A percentile compares a stretch with the other conserved stretches of the same genome.
These are phyloP conservation scores for Cephus cinctus DNA, from an alignment of 1,140 invertebrate genomes.

Conservation along the genomic window DNA sequence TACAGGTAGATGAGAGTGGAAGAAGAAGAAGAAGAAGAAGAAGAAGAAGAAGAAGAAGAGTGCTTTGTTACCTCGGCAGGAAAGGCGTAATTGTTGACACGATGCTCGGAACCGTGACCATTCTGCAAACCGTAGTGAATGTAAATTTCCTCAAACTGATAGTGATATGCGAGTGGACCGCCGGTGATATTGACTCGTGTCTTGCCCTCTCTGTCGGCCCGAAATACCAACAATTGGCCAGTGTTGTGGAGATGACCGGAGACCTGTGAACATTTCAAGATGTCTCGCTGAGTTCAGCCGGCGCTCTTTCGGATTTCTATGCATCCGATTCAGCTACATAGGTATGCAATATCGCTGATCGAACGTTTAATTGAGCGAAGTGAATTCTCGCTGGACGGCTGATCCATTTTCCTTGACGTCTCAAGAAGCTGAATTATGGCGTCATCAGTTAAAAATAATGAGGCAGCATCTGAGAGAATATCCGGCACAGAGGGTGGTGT, in stretches of 20 bases:
- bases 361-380: slow-evolving; percentile 1
- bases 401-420: slow-evolving; percentile 49
- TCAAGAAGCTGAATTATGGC: slow-evolving; percentile 44
- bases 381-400: too few relatives aligned
- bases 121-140: slow-evolving; percentile 91
- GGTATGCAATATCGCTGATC: slow-evolving; percentile 3
- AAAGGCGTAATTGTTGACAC: slow-evolving; percentile 88
- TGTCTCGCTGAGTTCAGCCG: too few relatives aligned
- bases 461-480: slow-evolving; percentile 36
- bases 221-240: slow-evolving; percentile 87
- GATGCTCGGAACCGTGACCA: slow-evolving; percentile 88
- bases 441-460: slow-evolving; percentile 51
- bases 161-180: slow-evolving; percentile 91
- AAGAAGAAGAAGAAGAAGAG: too few relatives aligned
- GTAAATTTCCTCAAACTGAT: slow-evolving; percentile 92
- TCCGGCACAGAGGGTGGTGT: slow-evolving; percentile 5
- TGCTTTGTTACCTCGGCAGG: slow-evolving; percentile 94
- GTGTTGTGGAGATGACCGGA: slow-evolving; percentile 85
- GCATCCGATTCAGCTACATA: background rate
- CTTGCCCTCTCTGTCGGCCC: slow-evolving; percentile 82
- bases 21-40: too few relatives aligned
- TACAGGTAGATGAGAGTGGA: too few relatives aligned
- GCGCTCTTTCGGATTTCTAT: too few relatives aligned
- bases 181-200: slow-evolving; percentile 90
- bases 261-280: slow-evolving; percentile 72